phyloP scores from a whole-genome alignment of 2,113 vertebrate genomes.

The Caracal caracal region DNA sequence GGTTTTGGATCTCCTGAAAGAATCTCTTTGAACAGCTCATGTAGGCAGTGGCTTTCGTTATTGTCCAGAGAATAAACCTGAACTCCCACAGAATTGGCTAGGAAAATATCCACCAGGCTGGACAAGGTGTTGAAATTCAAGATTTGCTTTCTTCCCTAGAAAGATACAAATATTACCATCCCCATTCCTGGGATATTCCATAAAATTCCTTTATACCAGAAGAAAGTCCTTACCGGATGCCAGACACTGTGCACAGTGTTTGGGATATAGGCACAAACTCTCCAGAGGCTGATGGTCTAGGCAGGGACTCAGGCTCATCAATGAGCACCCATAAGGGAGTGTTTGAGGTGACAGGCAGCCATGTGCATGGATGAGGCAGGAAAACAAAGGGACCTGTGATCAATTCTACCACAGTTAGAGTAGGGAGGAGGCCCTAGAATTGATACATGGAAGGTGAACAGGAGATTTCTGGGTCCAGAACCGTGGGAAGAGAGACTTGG shows the following conservation, averaged over 20 bases:
- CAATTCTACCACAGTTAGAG: background rate
- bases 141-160: background rate
- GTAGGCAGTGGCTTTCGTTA: background rate
- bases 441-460: background rate
- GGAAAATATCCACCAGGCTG: background rate
- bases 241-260: background rate
- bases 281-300: background rate
- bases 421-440: background rate
- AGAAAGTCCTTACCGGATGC: background rate
- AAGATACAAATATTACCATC: background rate
- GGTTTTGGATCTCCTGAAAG: background rate
- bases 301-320: background rate
- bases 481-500: background rate
- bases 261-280: background rate
- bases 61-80: background rate
- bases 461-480: background rate
- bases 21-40: background rate
- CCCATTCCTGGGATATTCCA: background rate
- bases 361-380: background rate
- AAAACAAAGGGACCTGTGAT: background rate
- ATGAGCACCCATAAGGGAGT: fast-evolving
- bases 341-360: background rate
- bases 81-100: background rate
- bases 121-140: background rate
- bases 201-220: background rate